These are phyloP conservation scores for Helostoma temminkii DNA, from an alignment of 2,797 vertebrate genomes.

Conservation along the genomic window DNA sequence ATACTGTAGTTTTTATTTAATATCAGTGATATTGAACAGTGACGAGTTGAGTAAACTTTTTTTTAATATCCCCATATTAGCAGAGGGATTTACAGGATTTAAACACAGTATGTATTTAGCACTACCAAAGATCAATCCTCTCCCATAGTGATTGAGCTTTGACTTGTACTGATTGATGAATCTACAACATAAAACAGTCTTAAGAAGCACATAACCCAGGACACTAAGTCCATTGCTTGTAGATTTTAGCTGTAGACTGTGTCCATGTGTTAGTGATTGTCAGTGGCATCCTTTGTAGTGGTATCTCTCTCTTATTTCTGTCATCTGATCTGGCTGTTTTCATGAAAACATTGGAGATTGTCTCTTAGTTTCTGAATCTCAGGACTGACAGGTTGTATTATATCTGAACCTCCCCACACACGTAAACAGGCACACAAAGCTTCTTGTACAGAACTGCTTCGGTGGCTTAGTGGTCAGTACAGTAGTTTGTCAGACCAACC, in stretches of 20 bases:
- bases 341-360: slow-evolving; percentile 67
- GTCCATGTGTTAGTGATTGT: slow-evolving; percentile 51
- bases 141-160: background rate
- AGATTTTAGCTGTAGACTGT: slow-evolving; percentile 29
- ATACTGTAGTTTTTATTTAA: too few relatives aligned
- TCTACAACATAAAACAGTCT: background rate
- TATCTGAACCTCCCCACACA: background rate
- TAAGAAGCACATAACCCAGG: background rate
- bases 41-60: too few relatives aligned
- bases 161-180: slow-evolving; percentile 2
- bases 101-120: too few relatives aligned
- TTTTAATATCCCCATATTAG: too few relatives aligned
- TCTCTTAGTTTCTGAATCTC: slow-evolving; percentile 70
- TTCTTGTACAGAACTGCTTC: background rate
- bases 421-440: slow-evolving; percentile 12
- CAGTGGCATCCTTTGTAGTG: slow-evolving; percentile 64
- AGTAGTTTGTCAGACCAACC: slow-evolving; percentile 3
- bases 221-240: background rate
- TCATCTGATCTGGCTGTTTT: slow-evolving; percentile 72
- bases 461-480: background rate
- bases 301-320: slow-evolving; percentile 62
- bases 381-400: slow-evolving; percentile 62
- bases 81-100: too few relatives aligned
- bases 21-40: too few relatives aligned
- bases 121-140: too few relatives aligned